Base-by-base conservation (phyloP, 2,888 invertebrate species). In the Euplagia quadripunctaria region DNA sequence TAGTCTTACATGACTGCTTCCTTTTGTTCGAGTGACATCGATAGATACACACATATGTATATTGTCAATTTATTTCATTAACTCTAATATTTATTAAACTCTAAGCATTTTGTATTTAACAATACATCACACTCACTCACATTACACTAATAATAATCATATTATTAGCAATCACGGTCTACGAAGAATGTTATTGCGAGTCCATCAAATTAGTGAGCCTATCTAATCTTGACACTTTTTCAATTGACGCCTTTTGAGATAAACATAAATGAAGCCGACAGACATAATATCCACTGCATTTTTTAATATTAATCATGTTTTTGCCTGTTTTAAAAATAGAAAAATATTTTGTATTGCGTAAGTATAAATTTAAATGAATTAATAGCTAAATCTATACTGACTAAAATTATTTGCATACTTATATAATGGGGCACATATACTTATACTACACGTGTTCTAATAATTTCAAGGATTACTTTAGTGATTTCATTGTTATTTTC, bases 161-260 rank as follows among this genome's bases (percentile, higher is more conserved):
- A 92, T 93, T 94, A 94, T 94, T 93, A 94, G 92, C 93, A 91
- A 93, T 93, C 85, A 90, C 85, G 82, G 85, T 88, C 80, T 74
- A 82, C 84, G 86, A 89, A 91, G 87, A 91, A 91, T 89, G 84
- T 87, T 85, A 85, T 81, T 85, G 79, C 83, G 86, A 89, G 89
- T 88, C 86, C 88, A 89, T 93, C 90, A 88, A 88, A 84, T 82
- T 87, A 91, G 86, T 78, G 67, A 78, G 85, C 76, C 78, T 82
- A 87, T 92, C 86, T 76, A 84, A 81, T 91, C 89, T 94, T 95
- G 95, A 94, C 91, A 92, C 92, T 94, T 31, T 31, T 31, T 31
- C 31, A 31, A 31, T 31, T 92, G 90, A 88, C 86, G 86, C 61
- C 86, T 89, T 79, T 85, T 82, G 79, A 76, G 78, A 83, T 86